These are phyloP conservation scores for Microctenopoma stevenorrisi DNA, from an alignment of 2,797 vertebrate genomes.

Conservation along the genomic window DNA sequence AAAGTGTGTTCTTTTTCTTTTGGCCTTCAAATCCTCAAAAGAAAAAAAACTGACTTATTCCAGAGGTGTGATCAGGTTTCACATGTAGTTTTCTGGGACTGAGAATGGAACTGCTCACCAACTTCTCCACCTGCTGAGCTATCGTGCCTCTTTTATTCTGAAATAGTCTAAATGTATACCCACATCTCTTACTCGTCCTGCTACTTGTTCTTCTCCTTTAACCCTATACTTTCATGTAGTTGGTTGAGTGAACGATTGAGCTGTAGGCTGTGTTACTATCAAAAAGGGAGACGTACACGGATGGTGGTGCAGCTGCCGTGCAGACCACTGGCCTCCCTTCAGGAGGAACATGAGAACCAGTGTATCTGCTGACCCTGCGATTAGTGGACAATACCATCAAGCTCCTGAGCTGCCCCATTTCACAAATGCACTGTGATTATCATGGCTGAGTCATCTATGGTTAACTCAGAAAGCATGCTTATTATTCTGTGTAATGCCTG, in stretches of 20 bases:
- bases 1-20: slow-evolving; percentile 32
- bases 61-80: slow-evolving; percentile 53
- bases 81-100: no score
- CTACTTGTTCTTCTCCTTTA: not conserved
- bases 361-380: not conserved
- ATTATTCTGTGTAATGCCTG: not conserved
- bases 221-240: no score
- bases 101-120: no score
- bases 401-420: no score
- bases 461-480: not conserved
- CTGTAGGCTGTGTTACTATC: no score
- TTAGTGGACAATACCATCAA: not conserved
- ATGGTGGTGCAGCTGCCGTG: no score
- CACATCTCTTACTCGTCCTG: not conserved
- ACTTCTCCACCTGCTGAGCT: no score
- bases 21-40: slow-evolving; percentile 27
- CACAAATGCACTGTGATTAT: not conserved
- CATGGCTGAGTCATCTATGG: not conserved
- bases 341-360: not conserved
- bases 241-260: no score
- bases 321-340: no score
- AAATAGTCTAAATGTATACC: no score
- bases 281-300: no score
- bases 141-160: no score
- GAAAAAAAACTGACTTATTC: slow-evolving; percentile 58